Evolutionary conservation across 2,797 vertebrate species (phyloP).

Genomic region (Loris lydekkerianus): DNA sequence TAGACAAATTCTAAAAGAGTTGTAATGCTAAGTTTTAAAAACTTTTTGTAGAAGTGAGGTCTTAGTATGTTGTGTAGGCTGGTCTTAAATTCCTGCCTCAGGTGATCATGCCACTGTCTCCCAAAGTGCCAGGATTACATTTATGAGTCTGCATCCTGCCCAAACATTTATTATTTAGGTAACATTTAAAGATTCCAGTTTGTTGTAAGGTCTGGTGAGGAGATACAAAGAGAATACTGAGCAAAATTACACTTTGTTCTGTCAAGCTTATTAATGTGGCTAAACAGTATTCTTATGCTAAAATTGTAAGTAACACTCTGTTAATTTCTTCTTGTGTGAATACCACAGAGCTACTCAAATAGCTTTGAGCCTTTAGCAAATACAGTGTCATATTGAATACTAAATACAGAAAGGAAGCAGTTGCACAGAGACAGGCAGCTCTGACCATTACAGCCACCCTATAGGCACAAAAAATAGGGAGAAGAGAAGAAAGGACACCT

Average conservation of each 20-base stretch:
- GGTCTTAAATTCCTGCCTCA: neutral
- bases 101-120: neutral
- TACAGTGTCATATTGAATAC: neutral
- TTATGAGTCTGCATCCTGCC: neutral
- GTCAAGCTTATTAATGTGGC: neutral
- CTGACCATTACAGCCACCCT: neutral
- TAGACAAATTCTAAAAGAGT: neutral
- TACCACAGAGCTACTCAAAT: neutral
- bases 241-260: neutral
- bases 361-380: constrained; percentile 19
- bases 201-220: neutral
- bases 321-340: constrained; percentile 2
- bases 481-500: neutral
- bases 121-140: neutral
- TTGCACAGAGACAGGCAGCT: constrained; percentile 17
- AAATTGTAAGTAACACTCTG: neutral
- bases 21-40: neutral
- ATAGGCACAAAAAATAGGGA: neutral
- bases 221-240: constrained; percentile 15
- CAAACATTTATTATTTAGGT: constrained; percentile 24
- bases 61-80: neutral
- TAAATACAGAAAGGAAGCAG: constrained; percentile 51
- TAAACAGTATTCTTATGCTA: constrained; percentile 23
- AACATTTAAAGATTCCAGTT: constrained; percentile 38
- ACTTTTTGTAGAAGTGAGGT: neutral